A percentile compares a stretch with the other conserved stretches of the same genome.
These are phyloP conservation scores for Sthenelais limicola DNA, from an alignment of 2,888 invertebrate genomes.

Conservation along the genomic window DNA sequence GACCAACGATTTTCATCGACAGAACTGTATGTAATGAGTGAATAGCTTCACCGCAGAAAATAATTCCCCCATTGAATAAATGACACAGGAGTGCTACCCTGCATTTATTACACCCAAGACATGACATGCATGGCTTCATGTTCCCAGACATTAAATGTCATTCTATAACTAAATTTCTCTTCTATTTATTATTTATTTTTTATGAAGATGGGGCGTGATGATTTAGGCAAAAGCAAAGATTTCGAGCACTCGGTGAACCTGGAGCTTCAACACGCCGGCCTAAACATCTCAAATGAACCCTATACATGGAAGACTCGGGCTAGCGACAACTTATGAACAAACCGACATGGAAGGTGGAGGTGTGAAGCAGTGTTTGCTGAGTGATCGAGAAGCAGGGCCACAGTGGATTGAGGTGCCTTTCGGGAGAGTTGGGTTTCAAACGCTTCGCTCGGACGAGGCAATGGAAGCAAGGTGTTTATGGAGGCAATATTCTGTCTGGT, in stretches of 20 bases:
- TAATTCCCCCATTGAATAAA: too few species aligned
- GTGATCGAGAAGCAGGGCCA: conserved; percentile 15
- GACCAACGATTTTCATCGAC: too few species aligned
- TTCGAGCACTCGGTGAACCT: conserved; percentile 13
- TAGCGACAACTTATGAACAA: neutral
- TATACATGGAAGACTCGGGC: conserved; percentile 12
- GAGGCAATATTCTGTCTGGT: neutral
- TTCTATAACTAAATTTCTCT: too few species aligned
- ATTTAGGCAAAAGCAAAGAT: too few species aligned
- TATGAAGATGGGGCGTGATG: too few species aligned
- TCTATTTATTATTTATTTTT: too few species aligned
- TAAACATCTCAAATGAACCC: conserved; percentile 30
- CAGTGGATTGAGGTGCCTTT: neutral
- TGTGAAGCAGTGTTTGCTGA: neutral
- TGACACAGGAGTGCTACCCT: too few species aligned
- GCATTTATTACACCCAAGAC: too few species aligned
- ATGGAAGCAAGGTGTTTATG: neutral
- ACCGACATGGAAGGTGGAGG: neutral
- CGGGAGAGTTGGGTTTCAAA: conserved; percentile 28
- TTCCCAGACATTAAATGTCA: too few species aligned
- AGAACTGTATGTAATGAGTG: too few species aligned
- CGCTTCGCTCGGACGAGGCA: neutral
- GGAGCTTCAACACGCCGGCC: neutral
- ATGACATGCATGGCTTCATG: too few species aligned
- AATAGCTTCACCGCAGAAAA: too few species aligned